Percentiles rank a stretch among this genome's conserved stretches.
Conservation (phyloP, 2,888 invertebrate genomes). For the Diachrysia chrysitis region DNA sequence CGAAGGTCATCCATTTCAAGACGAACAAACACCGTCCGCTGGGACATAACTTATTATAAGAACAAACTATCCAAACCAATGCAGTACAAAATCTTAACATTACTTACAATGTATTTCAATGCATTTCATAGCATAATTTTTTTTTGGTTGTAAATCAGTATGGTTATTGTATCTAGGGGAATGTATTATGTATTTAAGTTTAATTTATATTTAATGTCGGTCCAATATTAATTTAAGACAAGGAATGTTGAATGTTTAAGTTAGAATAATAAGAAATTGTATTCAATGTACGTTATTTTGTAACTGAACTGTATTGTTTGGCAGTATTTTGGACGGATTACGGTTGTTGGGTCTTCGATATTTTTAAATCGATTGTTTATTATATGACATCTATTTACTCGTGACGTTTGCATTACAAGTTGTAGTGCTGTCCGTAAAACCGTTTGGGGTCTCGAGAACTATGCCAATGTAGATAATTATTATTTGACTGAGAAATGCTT, state of each 20-base stretch:
- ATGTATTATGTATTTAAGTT: constrained; percentile 57
- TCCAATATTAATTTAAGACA: constrained; percentile 79
- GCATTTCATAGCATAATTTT: constrained; percentile 59
- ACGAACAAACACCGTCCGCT: constrained; percentile 43
- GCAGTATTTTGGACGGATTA: constrained; percentile 42
- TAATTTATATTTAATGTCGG: constrained; percentile 63
- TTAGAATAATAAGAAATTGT: constrained; percentile 69
- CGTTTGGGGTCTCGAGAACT: neutral
- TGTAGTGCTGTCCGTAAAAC: neutral
- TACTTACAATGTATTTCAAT: constrained; percentile 45
- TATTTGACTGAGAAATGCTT: neutral
- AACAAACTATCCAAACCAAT: constrained; percentile 59
- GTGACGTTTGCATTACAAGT: neutral
- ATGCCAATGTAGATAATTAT: neutral
- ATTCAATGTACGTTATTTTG: constrained; percentile 52
- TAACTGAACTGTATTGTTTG: constrained; percentile 20
- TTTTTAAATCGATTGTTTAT: neutral
- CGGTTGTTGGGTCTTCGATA: constrained; percentile 1
- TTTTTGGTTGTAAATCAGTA: constrained; percentile 56
- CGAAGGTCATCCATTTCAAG: constrained; percentile 39
- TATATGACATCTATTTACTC: neutral
- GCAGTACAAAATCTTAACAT: constrained; percentile 56
- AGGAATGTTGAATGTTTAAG: constrained; percentile 64
- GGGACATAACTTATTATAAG: constrained; percentile 44
- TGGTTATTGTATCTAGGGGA: constrained; percentile 44